Base-by-base conservation (phyloP, 2,797 vertebrate genomes). In the Clarias platycephalus region DNA sequence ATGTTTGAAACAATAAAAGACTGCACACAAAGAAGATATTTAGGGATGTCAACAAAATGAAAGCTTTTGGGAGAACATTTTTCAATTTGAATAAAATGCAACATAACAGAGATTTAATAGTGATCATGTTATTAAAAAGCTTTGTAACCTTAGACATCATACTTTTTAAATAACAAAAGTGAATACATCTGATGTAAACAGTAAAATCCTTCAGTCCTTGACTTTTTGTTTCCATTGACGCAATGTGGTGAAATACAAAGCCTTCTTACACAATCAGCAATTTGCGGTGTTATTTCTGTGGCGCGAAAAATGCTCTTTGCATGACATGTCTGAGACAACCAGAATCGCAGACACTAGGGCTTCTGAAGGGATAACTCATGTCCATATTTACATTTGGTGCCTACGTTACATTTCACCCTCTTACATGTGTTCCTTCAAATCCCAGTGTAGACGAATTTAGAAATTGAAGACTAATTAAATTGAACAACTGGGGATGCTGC, bases 331-430 rank as follows among this genome's bases (percentile, higher is more conserved):
- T 84, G 77, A 71, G 60, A 70, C 71, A 71, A 84, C 82, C 64
- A 71, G 67, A 82, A 64, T 37, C 57, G 60, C 70, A 83, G 58
- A 87, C 15, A 70, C 26, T 44, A 44, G 24, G 15, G 28, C 63
- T n/a, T 82, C 53, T 40, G 28, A 75, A 40, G 37, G 24, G 8
- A 63, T 40, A 64, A 44, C 18, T 76, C 9, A 9, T 44, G 63
- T 78, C 75, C 82, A 44, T 83, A 62, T 82, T 89, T 88, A 66
- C 82, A 78, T 68, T 53, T 20, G 9, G n/a, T 10, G 60, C 63
- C 53, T 28, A 67, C 49, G 44, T 79, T 83, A 68, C 6, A 20
- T 49, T 67, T 62, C 37, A 83, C 40, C 37, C 22, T 55, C 71
- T 78, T 40, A 16, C 24, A 57, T 40, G n/a, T 75, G 70, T 70